A percentile compares a stretch with the other conserved stretches of the same genome.
Evolutionary conservation across 2,888 invertebrate genomes (phyloP).

Genomic region (Drosophila paramelanica): DNA sequence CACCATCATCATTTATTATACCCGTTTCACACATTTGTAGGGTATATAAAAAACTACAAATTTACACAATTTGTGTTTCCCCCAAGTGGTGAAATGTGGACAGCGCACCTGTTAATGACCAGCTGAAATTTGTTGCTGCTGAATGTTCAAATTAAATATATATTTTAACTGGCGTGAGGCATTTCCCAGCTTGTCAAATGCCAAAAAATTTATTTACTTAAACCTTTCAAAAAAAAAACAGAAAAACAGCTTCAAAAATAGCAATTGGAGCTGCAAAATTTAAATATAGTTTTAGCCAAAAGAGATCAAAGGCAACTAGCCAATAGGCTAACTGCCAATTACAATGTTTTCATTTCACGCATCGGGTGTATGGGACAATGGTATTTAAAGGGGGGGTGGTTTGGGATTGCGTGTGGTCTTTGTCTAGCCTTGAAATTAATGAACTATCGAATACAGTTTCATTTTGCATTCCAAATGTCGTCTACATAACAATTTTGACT

Average conservation of each 20-base stretch:
- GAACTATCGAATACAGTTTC: slow-evolving; percentile 48
- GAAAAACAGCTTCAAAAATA: slow-evolving; percentile 20
- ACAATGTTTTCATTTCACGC: not conserved
- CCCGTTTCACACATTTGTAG: not conserved
- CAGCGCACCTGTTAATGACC: slow-evolving; percentile 48
- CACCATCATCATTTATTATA: too few species aligned
- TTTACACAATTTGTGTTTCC: not conserved
- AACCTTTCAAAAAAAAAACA: not conserved
- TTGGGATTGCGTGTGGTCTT: slow-evolving; percentile 15
- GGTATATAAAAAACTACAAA: not conserved
- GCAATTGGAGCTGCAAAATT: slow-evolving; percentile 15
- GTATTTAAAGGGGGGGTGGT: not conserved
- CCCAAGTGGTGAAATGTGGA: slow-evolving; percentile 1
- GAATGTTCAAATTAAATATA: slow-evolving; percentile 44
- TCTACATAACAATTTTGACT: slow-evolving; percentile 34
- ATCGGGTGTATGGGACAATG: not conserved
- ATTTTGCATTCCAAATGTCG: slow-evolving; percentile 67
- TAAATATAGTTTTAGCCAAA: slow-evolving; percentile 6
- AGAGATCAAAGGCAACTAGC: slow-evolving; percentile 43
- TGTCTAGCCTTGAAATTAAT: slow-evolving; percentile 51
- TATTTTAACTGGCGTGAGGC: slow-evolving; percentile 46
- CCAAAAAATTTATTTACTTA: slow-evolving; percentile 3
- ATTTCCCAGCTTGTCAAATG: slow-evolving; percentile 18
- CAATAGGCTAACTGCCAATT: slow-evolving; percentile 51
- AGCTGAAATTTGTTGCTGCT: slow-evolving; percentile 53